These are phyloP conservation scores for Phrixothrix hirtus DNA, from an alignment of 2,888 invertebrate genomes.

Conservation along the genomic window DNA sequence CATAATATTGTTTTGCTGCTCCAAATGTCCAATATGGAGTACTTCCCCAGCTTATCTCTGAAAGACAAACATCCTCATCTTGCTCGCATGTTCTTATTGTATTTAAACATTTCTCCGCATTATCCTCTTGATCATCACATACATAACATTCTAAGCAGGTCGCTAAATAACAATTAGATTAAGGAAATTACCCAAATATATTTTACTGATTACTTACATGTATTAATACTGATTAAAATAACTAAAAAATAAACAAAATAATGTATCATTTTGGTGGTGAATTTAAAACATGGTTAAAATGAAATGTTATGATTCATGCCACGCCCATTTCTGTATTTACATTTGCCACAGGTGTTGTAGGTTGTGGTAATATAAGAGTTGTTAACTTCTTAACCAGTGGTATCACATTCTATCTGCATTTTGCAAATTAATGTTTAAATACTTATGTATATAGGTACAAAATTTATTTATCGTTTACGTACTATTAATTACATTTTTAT, in stretches of 20 bases:
- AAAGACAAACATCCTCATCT: constrained; percentile 83
- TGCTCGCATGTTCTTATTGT: constrained; percentile 90
- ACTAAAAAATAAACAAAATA: background rate
- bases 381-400: too few species aligned
- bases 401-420: too few species aligned
- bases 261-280: background rate
- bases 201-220: background rate
- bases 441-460: too few species aligned
- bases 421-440: too few species aligned
- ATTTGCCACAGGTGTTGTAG: too few species aligned
- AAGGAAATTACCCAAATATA: too few species aligned
- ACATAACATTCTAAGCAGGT: constrained; percentile 87
- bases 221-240: background rate
- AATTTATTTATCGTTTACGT: too few species aligned
- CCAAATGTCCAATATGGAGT: constrained; percentile 95
- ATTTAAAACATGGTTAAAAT: background rate
- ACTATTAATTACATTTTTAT: too few species aligned
- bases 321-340: background rate
- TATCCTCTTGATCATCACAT: constrained; percentile 89
- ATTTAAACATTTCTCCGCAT: constrained; percentile 88
- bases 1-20: constrained; percentile 89
- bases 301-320: background rate
- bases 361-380: too few species aligned
- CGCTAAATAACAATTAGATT: too few species aligned
- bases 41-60: constrained; percentile 93